Conservation (phyloP, 2,888 invertebrate genomes). For the Erannis defoliaria region DNA sequence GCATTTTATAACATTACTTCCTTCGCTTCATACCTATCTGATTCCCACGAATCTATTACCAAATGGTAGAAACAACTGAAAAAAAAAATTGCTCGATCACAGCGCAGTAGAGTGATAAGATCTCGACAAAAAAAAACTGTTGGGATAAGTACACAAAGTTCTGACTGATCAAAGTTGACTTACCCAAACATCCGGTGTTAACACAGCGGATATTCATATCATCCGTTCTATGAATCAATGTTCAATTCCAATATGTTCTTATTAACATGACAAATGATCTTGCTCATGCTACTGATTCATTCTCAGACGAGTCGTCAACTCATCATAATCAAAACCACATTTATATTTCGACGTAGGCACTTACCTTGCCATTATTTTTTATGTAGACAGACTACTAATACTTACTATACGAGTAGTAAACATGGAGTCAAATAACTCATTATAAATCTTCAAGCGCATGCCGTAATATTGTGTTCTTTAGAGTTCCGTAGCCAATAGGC, state of each 20-base stretch:
- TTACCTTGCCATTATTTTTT: slow-evolving; percentile 4
- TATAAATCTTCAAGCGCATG: neutral
- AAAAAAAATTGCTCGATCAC: slow-evolving; percentile 24
- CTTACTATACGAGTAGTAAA: no score
- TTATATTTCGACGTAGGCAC: neutral
- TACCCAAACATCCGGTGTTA: slow-evolving; percentile 24
- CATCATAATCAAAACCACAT: slow-evolving; percentile 32
- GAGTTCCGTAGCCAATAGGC: no score
- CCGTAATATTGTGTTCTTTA: no score
- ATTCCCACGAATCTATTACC: slow-evolving; percentile 25
- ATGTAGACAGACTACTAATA: slow-evolving; percentile 6
- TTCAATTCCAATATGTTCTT: slow-evolving; percentile 36
- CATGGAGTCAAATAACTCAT: slow-evolving; percentile 23
- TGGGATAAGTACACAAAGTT: no score
- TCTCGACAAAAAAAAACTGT: no score
- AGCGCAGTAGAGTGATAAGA: neutral
- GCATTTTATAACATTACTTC: slow-evolving; percentile 22
- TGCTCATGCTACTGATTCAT: slow-evolving; percentile 49
- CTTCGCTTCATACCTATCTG: slow-evolving; percentile 10
- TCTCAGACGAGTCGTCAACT: slow-evolving; percentile 25
- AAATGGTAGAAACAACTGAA: slow-evolving; percentile 18
- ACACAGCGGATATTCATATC: slow-evolving; percentile 53
- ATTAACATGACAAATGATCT: slow-evolving; percentile 52
- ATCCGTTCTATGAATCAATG: slow-evolving; percentile 55
- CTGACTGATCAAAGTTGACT: neutral